Evolutionary conservation across 2,888 invertebrate species (phyloP), one percentile per base, ranked within the genome.

Genomic region (Ormia ochracea): DNA sequence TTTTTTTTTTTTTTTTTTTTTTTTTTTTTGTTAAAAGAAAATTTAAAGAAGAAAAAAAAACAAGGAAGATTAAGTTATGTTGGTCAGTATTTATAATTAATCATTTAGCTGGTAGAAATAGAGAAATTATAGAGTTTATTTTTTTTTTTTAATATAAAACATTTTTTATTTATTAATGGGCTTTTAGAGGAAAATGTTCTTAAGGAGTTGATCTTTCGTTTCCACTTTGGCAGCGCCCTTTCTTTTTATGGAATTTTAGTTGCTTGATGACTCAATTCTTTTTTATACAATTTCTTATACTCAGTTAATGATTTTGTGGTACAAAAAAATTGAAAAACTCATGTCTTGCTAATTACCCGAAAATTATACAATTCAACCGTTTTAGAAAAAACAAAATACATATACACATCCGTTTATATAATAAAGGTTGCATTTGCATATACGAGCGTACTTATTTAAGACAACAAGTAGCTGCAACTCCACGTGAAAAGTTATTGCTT

Each of bases 21-120:
- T 63, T 31, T 50, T 23, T 50, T 38, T 19, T 50, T 43, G 41
- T 50, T 63, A 36, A 17, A 58, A 28, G 23, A 41, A 61, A 41
- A 38, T 48, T 17, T 28, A 28, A n/a, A 19, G 4, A 26, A 10
- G 0, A 21, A 4, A 50, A 63, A 50, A 31, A 10, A n/a, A n/a
- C n/a, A n/a, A n/a, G 36, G 48, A 77, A 70, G 43, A 43, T 72
- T 48, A 72, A 76, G 76, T 76, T 80, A 76, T 80, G 72, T 80
- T 76, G 72, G 80, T 76, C 68, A 76, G 76, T 80, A 63, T 76
- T 72, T 61, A 68, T 80, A 80, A 80, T 80, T 80, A 80, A 80
- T 80, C 80, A 80, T 76, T 73, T 76, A 61, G 72, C 59, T 78
- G 17, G 1, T 33, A 14, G 54, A 33, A 52, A 54, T 28, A 45